Percentiles rank a stretch among this genome's conserved stretches.
phyloP scores from a whole-genome alignment of 2,888 invertebrate species.

The Boloria selene region DNA sequence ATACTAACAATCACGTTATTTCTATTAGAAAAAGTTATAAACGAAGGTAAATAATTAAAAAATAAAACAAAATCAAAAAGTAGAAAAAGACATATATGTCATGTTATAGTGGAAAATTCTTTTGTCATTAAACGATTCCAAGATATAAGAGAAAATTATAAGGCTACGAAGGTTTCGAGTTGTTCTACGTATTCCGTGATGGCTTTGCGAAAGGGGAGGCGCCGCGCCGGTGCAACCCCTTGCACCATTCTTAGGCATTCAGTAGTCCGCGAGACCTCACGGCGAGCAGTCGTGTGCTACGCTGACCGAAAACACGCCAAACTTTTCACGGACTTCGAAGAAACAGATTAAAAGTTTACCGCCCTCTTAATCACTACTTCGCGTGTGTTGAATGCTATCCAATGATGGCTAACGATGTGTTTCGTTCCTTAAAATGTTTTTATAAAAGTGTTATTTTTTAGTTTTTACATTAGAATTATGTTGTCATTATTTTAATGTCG shows the following conservation, averaged over 20 bases:
- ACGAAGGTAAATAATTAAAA: too few species aligned
- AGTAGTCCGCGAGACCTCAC: slow-evolving; percentile 60
- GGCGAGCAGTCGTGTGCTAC: slow-evolving; percentile 54
- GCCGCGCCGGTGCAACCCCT: slow-evolving; percentile 51
- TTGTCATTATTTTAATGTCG: slow-evolving; percentile 34
- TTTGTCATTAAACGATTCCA: slow-evolving; percentile 17
- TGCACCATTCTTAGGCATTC: slow-evolving; percentile 52
- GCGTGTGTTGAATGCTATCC: slow-evolving; percentile 72
- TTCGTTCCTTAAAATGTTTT: slow-evolving; percentile 54
- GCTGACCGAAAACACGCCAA: slow-evolving; percentile 51
- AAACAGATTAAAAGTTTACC: slow-evolving; percentile 58
- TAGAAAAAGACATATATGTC: not conserved
- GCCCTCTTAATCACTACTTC: slow-evolving; percentile 70
- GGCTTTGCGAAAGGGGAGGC: slow-evolving; percentile 65
- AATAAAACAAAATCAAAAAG: slow-evolving; percentile 1
- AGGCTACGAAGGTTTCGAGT: slow-evolving; percentile 54
- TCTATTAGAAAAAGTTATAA: too few species aligned
- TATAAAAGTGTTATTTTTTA: slow-evolving; percentile 36
- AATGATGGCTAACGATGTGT: slow-evolving; percentile 53
- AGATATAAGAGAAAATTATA: slow-evolving; percentile 32
- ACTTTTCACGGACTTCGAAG: slow-evolving; percentile 76
- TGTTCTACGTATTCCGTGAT: slow-evolving; percentile 56
- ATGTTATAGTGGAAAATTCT: not conserved
- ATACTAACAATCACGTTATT: too few species aligned
- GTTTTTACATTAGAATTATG: slow-evolving; percentile 33